These are phyloP conservation scores for Astropecten irregularis DNA, from an alignment of 53 echinoderm and acorn worm genomes.

Conservation along the genomic window DNA sequence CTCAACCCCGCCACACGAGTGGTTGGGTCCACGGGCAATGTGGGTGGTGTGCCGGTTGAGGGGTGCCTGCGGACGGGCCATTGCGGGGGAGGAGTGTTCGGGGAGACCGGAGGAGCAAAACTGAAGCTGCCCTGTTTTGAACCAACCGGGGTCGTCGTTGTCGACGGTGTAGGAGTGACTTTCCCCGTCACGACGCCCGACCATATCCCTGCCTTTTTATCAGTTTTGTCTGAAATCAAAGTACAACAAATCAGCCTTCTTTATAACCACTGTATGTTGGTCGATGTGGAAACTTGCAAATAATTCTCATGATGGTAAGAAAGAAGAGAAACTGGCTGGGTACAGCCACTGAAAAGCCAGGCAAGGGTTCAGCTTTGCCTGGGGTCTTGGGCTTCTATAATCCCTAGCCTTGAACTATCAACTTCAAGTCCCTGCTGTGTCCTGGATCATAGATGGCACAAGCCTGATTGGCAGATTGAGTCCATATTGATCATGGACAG, in stretches of 20 bases:
- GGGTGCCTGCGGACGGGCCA: slow-evolving; percentile 38
- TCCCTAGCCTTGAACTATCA: too few relatives aligned
- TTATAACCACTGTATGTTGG: neutral
- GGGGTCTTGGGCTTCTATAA: too few relatives aligned
- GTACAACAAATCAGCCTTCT: neutral
- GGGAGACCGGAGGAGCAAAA: slow-evolving; percentile 9
- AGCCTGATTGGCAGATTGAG: too few relatives aligned
- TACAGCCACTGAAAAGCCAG: too few relatives aligned
- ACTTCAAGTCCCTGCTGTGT: too few relatives aligned
- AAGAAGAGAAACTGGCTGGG: too few relatives aligned
- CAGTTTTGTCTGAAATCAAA: neutral
- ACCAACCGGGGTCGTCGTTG: neutral
- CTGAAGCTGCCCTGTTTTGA: neutral
- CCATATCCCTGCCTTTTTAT: slow-evolving; percentile 49
- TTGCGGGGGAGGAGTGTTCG: slow-evolving; percentile 9
- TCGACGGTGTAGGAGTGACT: neutral
- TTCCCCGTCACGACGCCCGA: slow-evolving; percentile 56
- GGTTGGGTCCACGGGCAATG: neutral
- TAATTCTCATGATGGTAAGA: too few relatives aligned
- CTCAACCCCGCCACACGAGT: neutral
- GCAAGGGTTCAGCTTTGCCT: too few relatives aligned
- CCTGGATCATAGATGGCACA: too few relatives aligned
- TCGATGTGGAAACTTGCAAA: too few relatives aligned
- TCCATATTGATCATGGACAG: too few relatives aligned
- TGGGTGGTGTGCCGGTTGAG: slow-evolving; percentile 21